Base-by-base conservation (phyloP, 2,888 invertebrate species). In the Gandaritis pyraliata region DNA sequence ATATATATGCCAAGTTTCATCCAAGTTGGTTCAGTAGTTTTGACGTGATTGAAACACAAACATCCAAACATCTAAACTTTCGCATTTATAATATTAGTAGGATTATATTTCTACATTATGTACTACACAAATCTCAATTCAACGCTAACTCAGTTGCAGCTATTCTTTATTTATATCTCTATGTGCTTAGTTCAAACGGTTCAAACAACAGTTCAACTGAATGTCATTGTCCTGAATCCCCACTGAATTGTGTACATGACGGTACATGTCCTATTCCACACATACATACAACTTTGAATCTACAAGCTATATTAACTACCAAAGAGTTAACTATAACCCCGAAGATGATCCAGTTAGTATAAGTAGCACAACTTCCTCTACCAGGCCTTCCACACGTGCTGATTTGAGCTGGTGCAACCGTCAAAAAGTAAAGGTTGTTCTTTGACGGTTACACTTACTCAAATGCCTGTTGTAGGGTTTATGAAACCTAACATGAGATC, bases 331-430 rank as follows among this genome's bases (percentile, higher is more conserved):
- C 63, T 59, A 64, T 56, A 64, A 58, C 54, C 54, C 39, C 47
- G 11, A 62, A 64, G 63, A 64, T 59, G 56, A 64, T 64, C 63
- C 59, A 52, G 47, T 55, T 52, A 52, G n/a, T 47, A 16, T 58
- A 45, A 59, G 41, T 53, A 36, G 15, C 33, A 48, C 38, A 56
- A 59, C 51, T 55, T 55, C 45, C 38, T n/a, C 12, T 10, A 38
- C 15, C 33, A 33, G 18, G n/a, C n/a, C 29, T 54, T 54, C 53
- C 11, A 46, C 33, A 54, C 46, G 10, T 46, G 16, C 18, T 18
- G 13, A 12, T 15, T n/a, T n/a, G n/a, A n/a, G n/a, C n/a, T n/a
- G n/a, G n/a, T n/a, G n/a, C n/a, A 43, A 11, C 43, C 11, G n/a
- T 15, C 41, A 8, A 15, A 15, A 15, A n/a, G 12, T 0, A 15